A percentile compares a stretch with the other conserved stretches of the same genome.
These are phyloP conservation scores for Diceros bicornis DNA, from an alignment of 2,797 vertebrate species.

Conservation along the genomic window DNA sequence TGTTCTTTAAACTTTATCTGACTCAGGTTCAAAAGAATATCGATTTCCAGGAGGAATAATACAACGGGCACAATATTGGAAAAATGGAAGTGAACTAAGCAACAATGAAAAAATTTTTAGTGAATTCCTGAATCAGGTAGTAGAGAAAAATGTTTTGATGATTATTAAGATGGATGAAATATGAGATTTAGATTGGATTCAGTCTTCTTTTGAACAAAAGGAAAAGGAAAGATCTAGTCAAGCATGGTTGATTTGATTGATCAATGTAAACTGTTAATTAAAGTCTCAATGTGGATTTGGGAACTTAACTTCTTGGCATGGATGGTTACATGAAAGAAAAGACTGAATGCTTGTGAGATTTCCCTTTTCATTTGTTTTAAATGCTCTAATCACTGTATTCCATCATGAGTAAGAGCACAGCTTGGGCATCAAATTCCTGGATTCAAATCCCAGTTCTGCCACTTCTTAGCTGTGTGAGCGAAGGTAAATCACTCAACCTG, in stretches of 20 bases:
- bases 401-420: not conserved
- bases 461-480: not conserved
- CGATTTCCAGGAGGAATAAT: constrained; percentile 87
- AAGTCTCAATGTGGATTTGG: not conserved
- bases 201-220: constrained; percentile 34
- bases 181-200: not conserved
- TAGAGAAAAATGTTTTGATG: not conserved
- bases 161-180: not conserved
- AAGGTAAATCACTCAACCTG: not conserved
- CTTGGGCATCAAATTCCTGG: not conserved
- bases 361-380: not conserved
- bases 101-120: constrained; percentile 84
- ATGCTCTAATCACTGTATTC: not conserved
- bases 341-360: not conserved
- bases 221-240: not conserved
- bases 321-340: not conserved
- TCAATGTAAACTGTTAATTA: not conserved
- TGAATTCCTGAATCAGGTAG: constrained; percentile 87
- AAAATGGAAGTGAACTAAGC: constrained; percentile 78
- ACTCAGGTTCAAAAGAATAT: constrained; percentile 85
- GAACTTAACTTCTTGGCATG: not conserved
- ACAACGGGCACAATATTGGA: constrained; percentile 86
- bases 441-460: not conserved
- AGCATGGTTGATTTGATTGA: not conserved
- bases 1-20: constrained; percentile 56